Evolutionary conservation across 2,888 invertebrate species (phyloP).

Genomic region (Tanaodytes sp.): DNA sequence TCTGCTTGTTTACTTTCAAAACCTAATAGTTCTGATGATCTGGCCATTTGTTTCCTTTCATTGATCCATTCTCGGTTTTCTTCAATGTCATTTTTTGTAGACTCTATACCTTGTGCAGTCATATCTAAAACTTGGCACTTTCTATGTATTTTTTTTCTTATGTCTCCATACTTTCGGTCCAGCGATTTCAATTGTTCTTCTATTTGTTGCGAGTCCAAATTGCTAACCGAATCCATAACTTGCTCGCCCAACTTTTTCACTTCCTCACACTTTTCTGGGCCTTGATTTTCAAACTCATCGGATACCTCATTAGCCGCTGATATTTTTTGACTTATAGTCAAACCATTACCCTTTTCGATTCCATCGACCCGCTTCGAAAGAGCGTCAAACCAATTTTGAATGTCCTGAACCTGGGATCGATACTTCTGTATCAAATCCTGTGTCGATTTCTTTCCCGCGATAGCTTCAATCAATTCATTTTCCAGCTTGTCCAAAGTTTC

Average conservation of each 20-base stretch:
- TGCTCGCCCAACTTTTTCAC: conserved; percentile 81
- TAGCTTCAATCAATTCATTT: conserved; percentile 80
- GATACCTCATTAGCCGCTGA: conserved; percentile 82
- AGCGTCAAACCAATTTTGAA: conserved; percentile 87
- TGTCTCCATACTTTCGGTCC: conserved; percentile 88
- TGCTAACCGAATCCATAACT: conserved; percentile 87
- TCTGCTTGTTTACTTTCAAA: conserved; percentile 86
- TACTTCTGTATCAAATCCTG: conserved; percentile 86
- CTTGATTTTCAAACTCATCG: conserved; percentile 82
- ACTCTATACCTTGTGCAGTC: conserved; percentile 87
- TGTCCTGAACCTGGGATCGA: conserved; percentile 82
- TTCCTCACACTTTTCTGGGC: conserved; percentile 80
- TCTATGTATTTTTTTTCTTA: conserved; percentile 87
- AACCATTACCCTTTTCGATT: conserved; percentile 87
- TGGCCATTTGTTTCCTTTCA: conserved; percentile 80
- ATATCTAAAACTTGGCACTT: conserved; percentile 88
- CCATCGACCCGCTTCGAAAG: conserved; percentile 86
- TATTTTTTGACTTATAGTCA: conserved; percentile 86
- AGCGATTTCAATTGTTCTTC: conserved; percentile 90
- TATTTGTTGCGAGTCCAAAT: conserved; percentile 90
- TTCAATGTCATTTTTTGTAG: conserved; percentile 85
- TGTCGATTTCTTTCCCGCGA: conserved; percentile 83
- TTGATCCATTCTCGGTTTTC: conserved; percentile 87
- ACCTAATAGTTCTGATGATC: conserved; percentile 81
- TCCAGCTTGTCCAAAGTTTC: conserved; percentile 83